Base-by-base conservation (phyloP, 2,888 invertebrate genomes). In the Holacanthella duospinosa region DNA sequence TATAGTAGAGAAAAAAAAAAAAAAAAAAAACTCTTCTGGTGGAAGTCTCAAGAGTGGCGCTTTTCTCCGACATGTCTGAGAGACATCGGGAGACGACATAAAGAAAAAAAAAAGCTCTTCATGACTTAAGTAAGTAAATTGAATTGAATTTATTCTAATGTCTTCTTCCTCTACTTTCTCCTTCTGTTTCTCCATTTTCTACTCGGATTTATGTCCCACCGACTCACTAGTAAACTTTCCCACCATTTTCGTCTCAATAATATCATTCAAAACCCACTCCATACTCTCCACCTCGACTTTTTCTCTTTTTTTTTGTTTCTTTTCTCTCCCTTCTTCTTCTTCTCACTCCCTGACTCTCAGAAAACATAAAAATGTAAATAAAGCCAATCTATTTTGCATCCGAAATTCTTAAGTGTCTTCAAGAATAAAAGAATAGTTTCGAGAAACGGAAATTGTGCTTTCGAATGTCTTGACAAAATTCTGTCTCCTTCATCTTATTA, bases 91-190 rank as follows among this genome's bases (percentile, higher is more conserved):
- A n/a, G n/a, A n/a, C n/a, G n/a, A n/a, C n/a, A n/a, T n/a, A n/a
- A n/a, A n/a, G n/a, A n/a, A n/a, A n/a, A n/a, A n/a, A n/a, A n/a
- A n/a, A n/a, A n/a, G n/a, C n/a, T n/a, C n/a, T n/a, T n/a, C n/a
- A n/a, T n/a, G n/a, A n/a, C n/a, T n/a, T n/a, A n/a, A n/a, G n/a
- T n/a, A n/a, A n/a, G 4, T 21, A 71, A 73, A 73, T 71, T 71
- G 71, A 73, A 73, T 71, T 66, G 69, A 70, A 73, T 73, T 73
- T 71, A 71, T 71, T 73, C 70, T 71, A 68, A 70, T 67, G 66
- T 67, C 64, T 65, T 67, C 67, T 21, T 56, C 29, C 26, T 26
- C 24, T 21, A 54, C 29, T 43, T 29, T 56, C 56, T 9, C 24
- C 21, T 6, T 44, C 43, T 44, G 24, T 43, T 44, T 58, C 26